Percentiles rank a stretch among this genome's conserved stretches.
Conservation (phyloP, 2,113 vertebrate species). For the Gymnarchus niloticus region DNA sequence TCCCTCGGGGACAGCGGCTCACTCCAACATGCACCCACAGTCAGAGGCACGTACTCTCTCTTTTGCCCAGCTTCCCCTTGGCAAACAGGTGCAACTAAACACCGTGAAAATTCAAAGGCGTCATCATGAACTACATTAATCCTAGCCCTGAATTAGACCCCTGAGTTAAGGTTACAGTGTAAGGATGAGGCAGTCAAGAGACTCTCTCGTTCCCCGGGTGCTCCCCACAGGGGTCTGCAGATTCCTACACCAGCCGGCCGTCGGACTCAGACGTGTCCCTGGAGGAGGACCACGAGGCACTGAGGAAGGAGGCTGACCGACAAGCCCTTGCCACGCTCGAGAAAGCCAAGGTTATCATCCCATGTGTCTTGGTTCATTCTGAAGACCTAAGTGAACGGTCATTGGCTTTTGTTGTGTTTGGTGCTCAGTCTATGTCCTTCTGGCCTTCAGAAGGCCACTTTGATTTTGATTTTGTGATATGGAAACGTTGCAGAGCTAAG, state of each 20-base stretch:
- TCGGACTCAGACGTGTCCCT: slow-evolving; percentile 94
- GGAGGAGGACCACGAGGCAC: slow-evolving; percentile 91
- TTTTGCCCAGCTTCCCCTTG: not conserved
- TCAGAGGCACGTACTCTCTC: not conserved
- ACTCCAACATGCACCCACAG: not conserved
- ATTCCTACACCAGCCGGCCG: slow-evolving; percentile 95
- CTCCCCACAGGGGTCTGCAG: slow-evolving; percentile 80
- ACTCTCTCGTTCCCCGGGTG: not conserved
- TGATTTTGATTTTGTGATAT: not conserved
- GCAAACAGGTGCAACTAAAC: not conserved
- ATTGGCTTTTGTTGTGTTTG: not conserved
- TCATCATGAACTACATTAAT: too few relatives aligned
- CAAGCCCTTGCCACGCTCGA: slow-evolving; percentile 93
- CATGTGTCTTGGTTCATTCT: not conserved
- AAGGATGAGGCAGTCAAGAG: not conserved
- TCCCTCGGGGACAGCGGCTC: not conserved
- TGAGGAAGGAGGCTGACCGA: slow-evolving; percentile 89
- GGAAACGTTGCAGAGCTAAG: not conserved
- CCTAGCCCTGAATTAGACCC: not conserved
- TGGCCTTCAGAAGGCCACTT: not conserved
- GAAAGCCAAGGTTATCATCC: slow-evolving; percentile 87
- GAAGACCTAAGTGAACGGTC: not conserved
- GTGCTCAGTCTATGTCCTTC: not conserved
- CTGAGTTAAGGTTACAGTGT: not conserved
- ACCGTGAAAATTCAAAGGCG: not conserved